Evolutionary conservation across 2,888 invertebrate genomes (phyloP).

Genomic region (Cabera pusaria): DNA sequence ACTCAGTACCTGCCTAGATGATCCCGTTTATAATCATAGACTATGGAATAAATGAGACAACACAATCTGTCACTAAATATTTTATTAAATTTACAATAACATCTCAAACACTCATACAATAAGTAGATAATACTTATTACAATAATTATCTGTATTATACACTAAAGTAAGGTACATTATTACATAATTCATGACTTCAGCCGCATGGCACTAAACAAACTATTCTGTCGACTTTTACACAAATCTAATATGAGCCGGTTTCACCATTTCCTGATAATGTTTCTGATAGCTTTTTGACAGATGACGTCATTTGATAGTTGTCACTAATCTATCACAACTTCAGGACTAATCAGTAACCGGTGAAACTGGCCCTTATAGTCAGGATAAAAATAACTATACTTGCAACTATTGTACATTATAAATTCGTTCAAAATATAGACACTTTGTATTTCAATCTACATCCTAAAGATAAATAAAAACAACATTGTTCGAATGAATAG

Average conservation of each 20-base stretch:
- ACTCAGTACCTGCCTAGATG: too few species aligned
- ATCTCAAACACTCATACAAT: constrained; percentile 65
- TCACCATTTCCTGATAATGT: too few species aligned
- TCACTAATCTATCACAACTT: too few species aligned
- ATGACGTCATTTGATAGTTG: too few species aligned
- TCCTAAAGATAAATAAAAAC: constrained; percentile 21
- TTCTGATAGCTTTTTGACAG: too few species aligned
- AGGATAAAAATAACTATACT: constrained; percentile 18
- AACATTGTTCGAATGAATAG: constrained; percentile 18
- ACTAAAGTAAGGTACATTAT: constrained; percentile 27
- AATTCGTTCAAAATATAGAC: constrained; percentile 49
- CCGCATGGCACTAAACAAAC: too few species aligned
- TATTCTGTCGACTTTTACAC: constrained; percentile 14
- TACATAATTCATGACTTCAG: too few species aligned
- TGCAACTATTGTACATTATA: constrained; percentile 31
- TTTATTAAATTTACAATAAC: constrained; percentile 66
- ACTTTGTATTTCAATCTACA: constrained; percentile 30
- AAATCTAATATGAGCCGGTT: constrained; percentile 9
- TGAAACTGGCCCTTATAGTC: too few species aligned
- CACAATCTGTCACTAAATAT: constrained; percentile 53
- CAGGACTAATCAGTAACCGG: too few species aligned
- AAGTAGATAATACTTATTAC: constrained; percentile 73
- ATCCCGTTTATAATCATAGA: too few species aligned
- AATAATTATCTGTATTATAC: constrained; percentile 37
- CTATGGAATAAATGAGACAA: constrained; percentile 18